Evolutionary conservation across 2,888 invertebrate species (phyloP).

Genomic region (Omphaloscelis lunosa): DNA sequence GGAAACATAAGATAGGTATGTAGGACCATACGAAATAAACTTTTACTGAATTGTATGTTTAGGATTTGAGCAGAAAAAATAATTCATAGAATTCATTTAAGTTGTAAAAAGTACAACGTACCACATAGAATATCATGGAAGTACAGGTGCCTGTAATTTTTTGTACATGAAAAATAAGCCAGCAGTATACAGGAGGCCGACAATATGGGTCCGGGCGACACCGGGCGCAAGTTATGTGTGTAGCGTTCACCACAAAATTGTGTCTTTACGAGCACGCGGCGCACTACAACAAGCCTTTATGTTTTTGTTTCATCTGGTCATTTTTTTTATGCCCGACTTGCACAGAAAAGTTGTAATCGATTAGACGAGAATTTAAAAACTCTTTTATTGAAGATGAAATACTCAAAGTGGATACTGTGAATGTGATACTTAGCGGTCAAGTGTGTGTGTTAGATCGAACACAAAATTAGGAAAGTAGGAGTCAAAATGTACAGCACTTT

Average conservation of each 20-base stretch:
- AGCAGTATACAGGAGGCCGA: conserved; percentile 48
- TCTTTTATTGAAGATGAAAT: conserved; percentile 1
- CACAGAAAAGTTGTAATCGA: conserved; percentile 25
- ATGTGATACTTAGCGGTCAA: neutral
- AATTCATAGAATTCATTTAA: neutral
- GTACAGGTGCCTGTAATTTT: conserved; percentile 20
- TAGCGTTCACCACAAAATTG: conserved; percentile 67
- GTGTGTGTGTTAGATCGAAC: neutral
- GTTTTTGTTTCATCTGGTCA: conserved; percentile 52
- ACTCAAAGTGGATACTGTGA: neutral
- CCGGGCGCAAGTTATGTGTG: conserved; percentile 70
- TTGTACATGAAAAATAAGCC: conserved; percentile 53
- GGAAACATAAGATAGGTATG: neutral
- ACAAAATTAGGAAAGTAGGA: no score
- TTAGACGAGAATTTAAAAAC: conserved; percentile 8
- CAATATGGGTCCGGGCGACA: conserved; percentile 59
- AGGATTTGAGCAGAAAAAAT: neutral
- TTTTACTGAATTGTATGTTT: neutral
- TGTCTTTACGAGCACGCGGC: conserved; percentile 61
- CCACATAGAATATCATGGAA: neutral
- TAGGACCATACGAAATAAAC: neutral
- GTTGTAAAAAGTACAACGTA: neutral
- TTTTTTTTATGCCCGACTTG: conserved; percentile 35
- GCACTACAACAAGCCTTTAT: conserved; percentile 49
- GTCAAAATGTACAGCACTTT: neutral